These are phyloP conservation scores for Aphis gossypii DNA, from an alignment of 1,140 invertebrate genomes.

Conservation along the genomic window DNA sequence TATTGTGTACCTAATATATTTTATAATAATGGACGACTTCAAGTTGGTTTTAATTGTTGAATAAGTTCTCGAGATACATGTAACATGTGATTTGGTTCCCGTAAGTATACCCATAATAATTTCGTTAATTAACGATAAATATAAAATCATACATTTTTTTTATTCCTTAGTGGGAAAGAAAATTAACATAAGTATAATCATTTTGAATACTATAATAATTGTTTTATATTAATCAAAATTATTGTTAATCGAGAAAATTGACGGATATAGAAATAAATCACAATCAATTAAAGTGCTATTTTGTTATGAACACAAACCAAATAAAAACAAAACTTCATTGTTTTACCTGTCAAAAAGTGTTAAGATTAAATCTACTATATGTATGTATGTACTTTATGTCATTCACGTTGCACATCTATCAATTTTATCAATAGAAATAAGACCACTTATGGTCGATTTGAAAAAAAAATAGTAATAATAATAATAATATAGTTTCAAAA, in stretches of 20 bases:
- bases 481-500: conserved; percentile 37
- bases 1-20: too few relatives aligned
- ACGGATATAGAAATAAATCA: not conserved
- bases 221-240: too few relatives aligned
- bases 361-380: not conserved
- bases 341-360: not conserved
- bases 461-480: not conserved
- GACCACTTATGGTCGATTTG: not conserved
- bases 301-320: not conserved
- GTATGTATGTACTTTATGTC: not conserved
- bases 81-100: too few relatives aligned
- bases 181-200: too few relatives aligned
- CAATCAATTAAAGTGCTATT: not conserved
- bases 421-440: not conserved
- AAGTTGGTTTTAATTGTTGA: too few relatives aligned
- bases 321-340: not conserved
- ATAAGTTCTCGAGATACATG: too few relatives aligned
- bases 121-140: not conserved
- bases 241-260: not conserved
- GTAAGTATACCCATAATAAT: not conserved
- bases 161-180: too few relatives aligned
- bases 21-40: too few relatives aligned
- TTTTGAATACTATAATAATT: too few relatives aligned
- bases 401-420: not conserved
- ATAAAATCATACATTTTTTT: too few relatives aligned